These are phyloP conservation scores for Aphidius gifuensis DNA, from an alignment of 1,140 invertebrate genomes.

Conservation along the genomic window DNA sequence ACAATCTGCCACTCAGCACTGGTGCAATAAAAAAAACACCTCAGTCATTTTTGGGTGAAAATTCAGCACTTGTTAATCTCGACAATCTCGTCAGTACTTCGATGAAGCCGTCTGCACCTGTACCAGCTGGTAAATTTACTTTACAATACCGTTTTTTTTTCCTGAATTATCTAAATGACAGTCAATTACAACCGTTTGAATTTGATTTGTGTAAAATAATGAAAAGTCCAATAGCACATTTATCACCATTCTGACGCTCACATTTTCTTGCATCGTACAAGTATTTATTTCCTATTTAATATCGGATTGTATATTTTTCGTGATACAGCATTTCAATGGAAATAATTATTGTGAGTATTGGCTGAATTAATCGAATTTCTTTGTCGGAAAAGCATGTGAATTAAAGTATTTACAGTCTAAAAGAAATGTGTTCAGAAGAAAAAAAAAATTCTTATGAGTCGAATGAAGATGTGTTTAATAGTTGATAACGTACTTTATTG, in stretches of 20 bases:
- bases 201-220: no score
- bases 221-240: neutral
- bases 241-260: neutral
- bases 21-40: slow-evolving; percentile 78
- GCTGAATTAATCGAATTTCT: slow-evolving; percentile 18
- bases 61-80: slow-evolving; percentile 89
- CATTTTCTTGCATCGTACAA: slow-evolving; percentile 14
- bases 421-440: neutral
- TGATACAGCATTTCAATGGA: slow-evolving; percentile 56
- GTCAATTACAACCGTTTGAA: no score
- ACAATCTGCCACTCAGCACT: slow-evolving; percentile 54
- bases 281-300: neutral
- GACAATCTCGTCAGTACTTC: slow-evolving; percentile 85
- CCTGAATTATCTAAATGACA: no score
- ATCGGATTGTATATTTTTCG: slow-evolving; percentile 35
- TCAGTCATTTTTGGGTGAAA: slow-evolving; percentile 90
- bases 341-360: slow-evolving; percentile 53
- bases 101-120: slow-evolving; percentile 43
- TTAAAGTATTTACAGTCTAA: neutral
- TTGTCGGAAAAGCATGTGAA: slow-evolving; percentile 11
- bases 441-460: no score
- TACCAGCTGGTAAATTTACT: slow-evolving; percentile 43
- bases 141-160: neutral
- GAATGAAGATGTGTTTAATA: no score
- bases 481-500: neutral